A percentile compares a stretch with the other conserved stretches of the same genome.
Evolutionary conservation across 2,113 vertebrate genomes (phyloP).

Genomic region (Ivindomyrus marchei): DNA sequence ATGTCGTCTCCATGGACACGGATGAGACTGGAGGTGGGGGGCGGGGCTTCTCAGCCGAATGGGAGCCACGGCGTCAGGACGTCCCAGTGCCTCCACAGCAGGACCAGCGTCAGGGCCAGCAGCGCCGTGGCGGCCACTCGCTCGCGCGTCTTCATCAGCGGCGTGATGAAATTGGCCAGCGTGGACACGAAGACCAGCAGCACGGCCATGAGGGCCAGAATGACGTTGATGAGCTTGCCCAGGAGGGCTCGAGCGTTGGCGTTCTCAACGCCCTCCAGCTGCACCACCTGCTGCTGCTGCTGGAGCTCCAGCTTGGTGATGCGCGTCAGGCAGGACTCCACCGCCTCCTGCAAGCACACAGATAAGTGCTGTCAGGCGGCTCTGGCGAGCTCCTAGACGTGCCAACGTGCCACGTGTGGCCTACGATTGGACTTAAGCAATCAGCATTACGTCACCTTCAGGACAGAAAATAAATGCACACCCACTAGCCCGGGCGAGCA

Average conservation of each 20-base stretch:
- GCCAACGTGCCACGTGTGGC: not conserved
- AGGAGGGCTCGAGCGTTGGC: slow-evolving; percentile 89
- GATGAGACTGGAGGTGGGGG: not conserved
- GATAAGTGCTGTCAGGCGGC: not conserved
- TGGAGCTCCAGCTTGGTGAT: slow-evolving; percentile 95
- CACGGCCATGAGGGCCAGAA: slow-evolving; percentile 95
- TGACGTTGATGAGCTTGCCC: slow-evolving; percentile 97
- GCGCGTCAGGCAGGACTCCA: slow-evolving; percentile 93
- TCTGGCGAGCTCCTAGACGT: too few relatives aligned
- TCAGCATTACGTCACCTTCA: not conserved
- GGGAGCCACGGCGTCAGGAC: slow-evolving; percentile 78
- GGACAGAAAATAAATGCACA: not conserved
- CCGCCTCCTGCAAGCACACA: slow-evolving; percentile 70
- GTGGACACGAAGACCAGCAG: slow-evolving; percentile 97
- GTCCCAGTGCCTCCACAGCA: slow-evolving; percentile 96
- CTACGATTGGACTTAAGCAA: not conserved
- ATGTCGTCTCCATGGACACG: not conserved
- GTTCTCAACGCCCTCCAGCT: slow-evolving; percentile 95
- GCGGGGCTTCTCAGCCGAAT: slow-evolving; percentile 67
- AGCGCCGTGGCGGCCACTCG: slow-evolving; percentile 80
- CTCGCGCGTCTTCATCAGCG: slow-evolving; percentile 90
- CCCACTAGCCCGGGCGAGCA: not conserved
- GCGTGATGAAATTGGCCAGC: slow-evolving; percentile 94
- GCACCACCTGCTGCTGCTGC: slow-evolving; percentile 97
- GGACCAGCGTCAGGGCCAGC: slow-evolving; percentile 75